Percentiles rank a stretch among this genome's conserved stretches.
phyloP scores from a whole-genome alignment of 2,888 invertebrate species.

The Campaea margaritaria region DNA sequence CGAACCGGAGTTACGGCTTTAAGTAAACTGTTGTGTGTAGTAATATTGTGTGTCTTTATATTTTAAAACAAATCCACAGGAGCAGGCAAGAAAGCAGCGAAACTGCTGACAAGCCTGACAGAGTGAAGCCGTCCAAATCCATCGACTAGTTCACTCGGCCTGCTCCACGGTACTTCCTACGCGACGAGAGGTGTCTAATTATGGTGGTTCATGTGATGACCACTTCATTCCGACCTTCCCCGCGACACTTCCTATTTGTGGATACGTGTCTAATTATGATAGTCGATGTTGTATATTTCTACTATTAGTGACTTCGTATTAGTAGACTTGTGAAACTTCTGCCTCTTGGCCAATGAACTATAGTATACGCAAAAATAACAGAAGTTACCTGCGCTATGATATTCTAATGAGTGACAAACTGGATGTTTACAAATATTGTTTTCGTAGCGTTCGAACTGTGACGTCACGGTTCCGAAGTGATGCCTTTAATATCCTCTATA shows the following conservation, averaged over 20 bases:
- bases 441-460: no score
- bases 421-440: no score
- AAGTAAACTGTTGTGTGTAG: no score
- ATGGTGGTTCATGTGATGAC: constrained; percentile 42
- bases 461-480: no score
- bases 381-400: no score
- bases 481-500: no score
- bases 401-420: no score
- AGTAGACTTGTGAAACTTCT: constrained; percentile 54
- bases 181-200: constrained; percentile 33
- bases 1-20: no score
- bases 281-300: constrained; percentile 63
- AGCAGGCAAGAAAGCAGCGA: constrained; percentile 76
- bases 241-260: constrained; percentile 24
- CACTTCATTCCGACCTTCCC: constrained; percentile 29
- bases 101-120: constrained; percentile 65
- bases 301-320: constrained; percentile 65
- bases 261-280: constrained; percentile 27
- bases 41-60: neutral
- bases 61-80: constrained; percentile 52
- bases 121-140: constrained; percentile 82
- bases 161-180: constrained; percentile 32
- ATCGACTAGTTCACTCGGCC: constrained; percentile 64
- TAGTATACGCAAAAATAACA: constrained; percentile 1
- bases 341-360: constrained; percentile 39